A percentile compares a stretch with the other conserved stretches of the same genome.
These are phyloP conservation scores for Eurytoma adleriae DNA, from an alignment of 2,888 invertebrate species.

Conservation along the genomic window DNA sequence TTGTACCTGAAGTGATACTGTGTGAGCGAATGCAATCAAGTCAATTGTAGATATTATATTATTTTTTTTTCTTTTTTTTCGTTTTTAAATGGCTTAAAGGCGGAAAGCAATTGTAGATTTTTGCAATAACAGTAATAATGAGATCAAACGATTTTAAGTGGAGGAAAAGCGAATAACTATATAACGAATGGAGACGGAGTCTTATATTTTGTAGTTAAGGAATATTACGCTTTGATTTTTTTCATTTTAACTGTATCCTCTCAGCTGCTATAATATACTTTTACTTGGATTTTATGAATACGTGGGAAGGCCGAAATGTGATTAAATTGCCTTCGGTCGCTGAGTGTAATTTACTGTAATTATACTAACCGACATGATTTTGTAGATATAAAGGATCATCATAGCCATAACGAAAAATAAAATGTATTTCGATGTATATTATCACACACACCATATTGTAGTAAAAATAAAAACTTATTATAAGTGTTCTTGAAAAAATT, in stretches of 20 bases:
- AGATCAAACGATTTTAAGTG: neutral
- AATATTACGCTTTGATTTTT: constrained; percentile 46
- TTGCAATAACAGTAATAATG: constrained; percentile 18
- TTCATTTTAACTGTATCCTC: constrained; percentile 34
- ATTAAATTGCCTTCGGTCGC: constrained; percentile 51
- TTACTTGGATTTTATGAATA: constrained; percentile 39
- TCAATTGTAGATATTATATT: constrained; percentile 38
- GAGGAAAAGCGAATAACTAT: constrained; percentile 21
- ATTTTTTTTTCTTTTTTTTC: neutral
- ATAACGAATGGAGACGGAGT: constrained; percentile 23
- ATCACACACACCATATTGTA: constrained; percentile 41
- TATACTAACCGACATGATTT: constrained; percentile 52
- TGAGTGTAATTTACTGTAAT: constrained; percentile 55
- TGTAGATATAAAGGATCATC: constrained; percentile 53
- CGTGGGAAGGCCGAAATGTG: constrained; percentile 32
- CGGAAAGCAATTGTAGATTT: constrained; percentile 27
- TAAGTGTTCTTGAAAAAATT: constrained; percentile 44
- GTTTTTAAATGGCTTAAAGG: constrained; percentile 26
- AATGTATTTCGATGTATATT: constrained; percentile 55
- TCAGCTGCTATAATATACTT: constrained; percentile 26
- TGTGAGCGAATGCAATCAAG: constrained; percentile 36
- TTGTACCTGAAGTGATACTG: constrained; percentile 52
- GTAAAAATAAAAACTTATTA: constrained; percentile 39
- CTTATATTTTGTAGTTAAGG: constrained; percentile 34
- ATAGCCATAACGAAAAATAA: constrained; percentile 39